These are phyloP conservation scores for Papilio machaon DNA, from an alignment of 1,140 invertebrate species.

Conservation along the genomic window DNA sequence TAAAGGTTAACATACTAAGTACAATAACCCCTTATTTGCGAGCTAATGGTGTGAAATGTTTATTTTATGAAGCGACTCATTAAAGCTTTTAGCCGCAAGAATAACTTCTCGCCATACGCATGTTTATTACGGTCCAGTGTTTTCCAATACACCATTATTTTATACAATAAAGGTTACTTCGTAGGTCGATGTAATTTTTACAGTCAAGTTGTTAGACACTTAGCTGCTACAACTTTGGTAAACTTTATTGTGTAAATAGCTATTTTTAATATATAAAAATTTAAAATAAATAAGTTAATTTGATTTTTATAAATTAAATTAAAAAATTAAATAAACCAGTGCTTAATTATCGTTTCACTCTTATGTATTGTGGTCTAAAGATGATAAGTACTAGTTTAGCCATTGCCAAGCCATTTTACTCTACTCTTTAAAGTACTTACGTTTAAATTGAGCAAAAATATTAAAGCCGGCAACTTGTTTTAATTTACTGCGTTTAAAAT, in stretches of 20 bases:
- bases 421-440: too few species aligned
- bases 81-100: slow-evolving; percentile 24
- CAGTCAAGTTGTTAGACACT: background rate
- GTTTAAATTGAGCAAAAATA: too few species aligned
- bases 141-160: slow-evolving; percentile 15
- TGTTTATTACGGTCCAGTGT: slow-evolving; percentile 20
- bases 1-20: slow-evolving; percentile 13
- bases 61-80: slow-evolving; percentile 20
- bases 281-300: too few species aligned
- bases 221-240: background rate
- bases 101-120: slow-evolving; percentile 20
- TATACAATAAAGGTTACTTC: slow-evolving; percentile 10
- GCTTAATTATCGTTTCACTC: too few species aligned
- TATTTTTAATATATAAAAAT: too few species aligned
- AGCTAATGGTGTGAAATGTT: slow-evolving; percentile 11
- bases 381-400: too few species aligned
- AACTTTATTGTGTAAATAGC: background rate
- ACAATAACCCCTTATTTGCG: slow-evolving; percentile 1
- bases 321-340: too few species aligned
- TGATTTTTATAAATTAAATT: too few species aligned
- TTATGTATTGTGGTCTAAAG: too few species aligned
- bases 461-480: too few species aligned
- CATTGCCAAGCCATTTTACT: too few species aligned
- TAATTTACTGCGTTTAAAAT: too few species aligned
- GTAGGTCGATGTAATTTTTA: background rate